Conservation (phyloP, 2,113 vertebrate genomes). For the Aspiorhynchus laticeps region DNA sequence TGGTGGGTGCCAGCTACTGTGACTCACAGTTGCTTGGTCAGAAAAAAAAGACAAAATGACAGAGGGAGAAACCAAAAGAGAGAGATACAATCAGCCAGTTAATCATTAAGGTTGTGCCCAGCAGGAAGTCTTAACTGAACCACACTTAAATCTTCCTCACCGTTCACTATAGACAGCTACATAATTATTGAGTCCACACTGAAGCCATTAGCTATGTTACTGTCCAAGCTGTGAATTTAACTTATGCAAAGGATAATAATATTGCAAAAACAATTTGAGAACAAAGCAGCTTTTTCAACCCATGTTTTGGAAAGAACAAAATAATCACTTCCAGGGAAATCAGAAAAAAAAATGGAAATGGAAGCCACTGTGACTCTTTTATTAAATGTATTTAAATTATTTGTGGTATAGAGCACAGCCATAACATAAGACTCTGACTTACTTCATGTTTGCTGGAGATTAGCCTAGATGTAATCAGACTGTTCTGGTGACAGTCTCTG, state of each 20-base stretch:
- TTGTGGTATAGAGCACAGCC: background rate
- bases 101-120: constrained; percentile 88
- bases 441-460: background rate
- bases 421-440: background rate
- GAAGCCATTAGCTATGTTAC: background rate
- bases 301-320: background rate
- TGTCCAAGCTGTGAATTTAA: background rate
- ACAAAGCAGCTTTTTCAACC: background rate
- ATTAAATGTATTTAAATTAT: background rate
- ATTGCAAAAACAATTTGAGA: background rate
- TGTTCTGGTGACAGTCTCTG: background rate
- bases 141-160: constrained; percentile 92
- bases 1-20: constrained; percentile 67
- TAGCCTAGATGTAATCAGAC: background rate
- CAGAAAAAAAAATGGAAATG: background rate
- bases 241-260: background rate
- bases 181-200: background rate
- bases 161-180: constrained; percentile 50
- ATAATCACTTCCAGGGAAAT: background rate
- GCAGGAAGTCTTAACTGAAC: constrained; percentile 92
- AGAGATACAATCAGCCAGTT: constrained; percentile 57
- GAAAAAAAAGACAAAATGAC: constrained; percentile 66
- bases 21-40: constrained; percentile 65
- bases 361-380: background rate
- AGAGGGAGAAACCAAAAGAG: constrained; percentile 74